phyloP scores from a whole-genome alignment of 2,888 invertebrate species.

The Celastrina argiolus region DNA sequence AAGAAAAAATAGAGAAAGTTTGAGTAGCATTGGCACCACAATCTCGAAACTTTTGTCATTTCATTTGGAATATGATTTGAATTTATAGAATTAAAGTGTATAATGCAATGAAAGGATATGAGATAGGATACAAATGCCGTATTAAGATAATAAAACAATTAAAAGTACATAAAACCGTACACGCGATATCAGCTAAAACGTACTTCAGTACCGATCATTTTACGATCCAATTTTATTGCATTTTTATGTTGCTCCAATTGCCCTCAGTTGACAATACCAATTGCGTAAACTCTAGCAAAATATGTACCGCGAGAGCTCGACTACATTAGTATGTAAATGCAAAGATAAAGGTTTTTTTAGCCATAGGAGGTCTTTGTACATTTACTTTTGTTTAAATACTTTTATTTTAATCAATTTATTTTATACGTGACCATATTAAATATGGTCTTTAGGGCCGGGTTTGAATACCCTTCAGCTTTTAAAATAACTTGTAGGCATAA shows the following conservation, averaged over 20 bases:
- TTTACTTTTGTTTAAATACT: slow-evolving; percentile 5
- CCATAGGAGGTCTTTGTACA: slow-evolving; percentile 36
- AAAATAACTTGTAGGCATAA: not conserved
- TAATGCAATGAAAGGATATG: slow-evolving; percentile 2
- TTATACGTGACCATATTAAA: not conserved
- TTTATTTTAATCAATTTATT: not conserved
- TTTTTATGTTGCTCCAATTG: slow-evolving; percentile 72
- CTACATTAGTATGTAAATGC: slow-evolving; percentile 67
- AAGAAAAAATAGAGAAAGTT: slow-evolving; percentile 12
- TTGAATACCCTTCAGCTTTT: not conserved
- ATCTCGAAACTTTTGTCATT: slow-evolving; percentile 67
- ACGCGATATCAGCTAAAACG: slow-evolving; percentile 48
- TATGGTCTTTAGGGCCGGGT: not conserved
- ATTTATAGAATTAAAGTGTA: slow-evolving; percentile 13
- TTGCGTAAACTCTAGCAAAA: slow-evolving; percentile 70
- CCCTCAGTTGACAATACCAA: slow-evolving; percentile 63
- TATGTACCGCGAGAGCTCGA: slow-evolving; percentile 55
- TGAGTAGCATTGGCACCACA: slow-evolving; percentile 45
- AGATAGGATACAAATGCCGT: not conserved
- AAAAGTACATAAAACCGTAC: slow-evolving; percentile 34
- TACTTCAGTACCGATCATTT: slow-evolving; percentile 61
- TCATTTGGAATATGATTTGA: slow-evolving; percentile 38
- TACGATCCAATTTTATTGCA: slow-evolving; percentile 68
- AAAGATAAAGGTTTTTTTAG: slow-evolving; percentile 41
- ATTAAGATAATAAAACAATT: slow-evolving; percentile 22